phyloP scores from a whole-genome alignment of 1,140 invertebrate genomes.

The Diabrotica undecimpunctata region DNA sequence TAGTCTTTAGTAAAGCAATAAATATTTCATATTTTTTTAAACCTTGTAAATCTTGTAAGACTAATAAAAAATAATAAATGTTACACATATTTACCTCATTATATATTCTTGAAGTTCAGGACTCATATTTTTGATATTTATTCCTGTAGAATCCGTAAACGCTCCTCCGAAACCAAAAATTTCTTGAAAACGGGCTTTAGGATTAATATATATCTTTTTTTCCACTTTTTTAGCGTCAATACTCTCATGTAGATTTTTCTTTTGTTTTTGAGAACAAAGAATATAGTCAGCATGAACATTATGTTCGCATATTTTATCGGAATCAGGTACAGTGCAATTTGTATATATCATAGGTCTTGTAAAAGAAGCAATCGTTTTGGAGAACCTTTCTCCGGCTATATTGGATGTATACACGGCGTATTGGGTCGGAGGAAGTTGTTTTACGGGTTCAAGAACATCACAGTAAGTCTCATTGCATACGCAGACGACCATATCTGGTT shows the following conservation, averaged over 20 bases:
- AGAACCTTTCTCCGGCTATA: slow-evolving; percentile 17
- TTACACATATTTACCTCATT: slow-evolving; percentile 17
- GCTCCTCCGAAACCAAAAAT: slow-evolving; percentile 34
- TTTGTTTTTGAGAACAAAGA: too few species aligned
- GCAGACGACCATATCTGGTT: slow-evolving; percentile 57
- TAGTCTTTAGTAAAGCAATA: too few species aligned
- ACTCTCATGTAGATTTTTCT: too few species aligned
- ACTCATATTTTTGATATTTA: slow-evolving; percentile 27
- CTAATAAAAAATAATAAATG: too few species aligned
- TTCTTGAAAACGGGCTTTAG: slow-evolving; percentile 25
- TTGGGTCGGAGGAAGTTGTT: slow-evolving; percentile 25
- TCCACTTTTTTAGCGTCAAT: too few species aligned
- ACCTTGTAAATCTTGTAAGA: too few species aligned
- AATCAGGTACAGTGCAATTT: too few species aligned
- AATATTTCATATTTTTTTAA: too few species aligned
- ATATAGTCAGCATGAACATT: too few species aligned
- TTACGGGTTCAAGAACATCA: slow-evolving; percentile 60
- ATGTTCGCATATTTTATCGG: too few species aligned
- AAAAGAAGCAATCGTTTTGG: slow-evolving; percentile 15
- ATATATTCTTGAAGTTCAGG: slow-evolving; percentile 14
- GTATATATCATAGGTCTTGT: too few species aligned
- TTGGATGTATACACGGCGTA: slow-evolving; percentile 23
- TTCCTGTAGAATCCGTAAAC: slow-evolving; percentile 28
- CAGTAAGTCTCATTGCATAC: slow-evolving; percentile 83
- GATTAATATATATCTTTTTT: slow-evolving; percentile 9